Conservation (phyloP, 2,888 invertebrate species). For the Eupelmus urozonus region DNA sequence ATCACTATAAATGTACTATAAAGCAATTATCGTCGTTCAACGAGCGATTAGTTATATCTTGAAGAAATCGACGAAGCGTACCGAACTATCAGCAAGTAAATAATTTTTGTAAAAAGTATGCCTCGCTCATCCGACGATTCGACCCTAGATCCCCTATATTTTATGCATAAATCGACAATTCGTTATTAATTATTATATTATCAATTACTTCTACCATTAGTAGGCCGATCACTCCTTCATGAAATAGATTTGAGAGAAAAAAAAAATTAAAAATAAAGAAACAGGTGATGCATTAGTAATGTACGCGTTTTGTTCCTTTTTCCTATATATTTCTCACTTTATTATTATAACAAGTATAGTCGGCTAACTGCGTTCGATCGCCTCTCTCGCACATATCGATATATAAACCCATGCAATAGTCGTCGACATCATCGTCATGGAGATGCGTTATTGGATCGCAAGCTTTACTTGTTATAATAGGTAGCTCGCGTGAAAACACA, state of each 20-base stretch:
- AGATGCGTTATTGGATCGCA: slow-evolving; percentile 24
- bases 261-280: slow-evolving; percentile 51
- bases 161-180: slow-evolving; percentile 25
- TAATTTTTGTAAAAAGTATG: background rate
- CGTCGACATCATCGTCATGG: slow-evolving; percentile 16
- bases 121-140: slow-evolving; percentile 10
- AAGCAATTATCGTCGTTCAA: too few relatives aligned
- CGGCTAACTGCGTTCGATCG: too few relatives aligned
- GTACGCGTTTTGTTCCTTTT: slow-evolving; percentile 53
- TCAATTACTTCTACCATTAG: slow-evolving; percentile 58
- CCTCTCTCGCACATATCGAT: too few relatives aligned
- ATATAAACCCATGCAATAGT: too few relatives aligned
- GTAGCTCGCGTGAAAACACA: slow-evolving; percentile 21
- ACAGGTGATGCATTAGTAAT: slow-evolving; percentile 66
- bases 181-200: slow-evolving; percentile 40
- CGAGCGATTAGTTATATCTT: too few relatives aligned
- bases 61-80: background rate
- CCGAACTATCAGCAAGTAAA: background rate
- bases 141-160: slow-evolving; percentile 29
- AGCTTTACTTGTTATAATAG: slow-evolving; percentile 65
- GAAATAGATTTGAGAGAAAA: background rate
- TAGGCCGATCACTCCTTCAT: slow-evolving; percentile 64
- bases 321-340: slow-evolving; percentile 57
- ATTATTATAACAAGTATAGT: slow-evolving; percentile 70
- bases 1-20: background rate